These are phyloP conservation scores for Dromiciops gliroides DNA, from an alignment of 2,113 vertebrate species.

Conservation along the genomic window DNA sequence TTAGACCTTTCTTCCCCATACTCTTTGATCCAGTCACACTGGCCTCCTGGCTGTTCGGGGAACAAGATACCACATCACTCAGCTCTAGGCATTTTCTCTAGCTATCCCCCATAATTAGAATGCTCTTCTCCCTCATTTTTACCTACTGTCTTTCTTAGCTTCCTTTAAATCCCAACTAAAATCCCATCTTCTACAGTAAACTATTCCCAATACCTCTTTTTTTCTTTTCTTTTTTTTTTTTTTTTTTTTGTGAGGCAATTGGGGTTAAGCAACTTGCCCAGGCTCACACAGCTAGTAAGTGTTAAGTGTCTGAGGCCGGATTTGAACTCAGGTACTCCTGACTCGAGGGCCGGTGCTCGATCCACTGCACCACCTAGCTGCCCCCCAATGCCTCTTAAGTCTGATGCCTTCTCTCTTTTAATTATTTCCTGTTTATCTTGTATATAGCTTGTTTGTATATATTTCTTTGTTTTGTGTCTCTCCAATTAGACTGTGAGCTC, in stretches of 20 bases:
- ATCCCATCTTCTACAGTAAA: background rate
- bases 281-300: too few species aligned
- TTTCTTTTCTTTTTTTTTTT: too few species aligned
- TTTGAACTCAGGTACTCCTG: too few species aligned
- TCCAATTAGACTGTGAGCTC: background rate
- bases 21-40: background rate
- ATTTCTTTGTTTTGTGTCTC: background rate
- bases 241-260: too few species aligned
- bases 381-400: background rate
- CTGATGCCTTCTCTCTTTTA: background rate
- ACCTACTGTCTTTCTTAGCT: background rate
- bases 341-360: too few species aligned
- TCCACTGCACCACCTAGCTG: too few species aligned
- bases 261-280: too few species aligned
- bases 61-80: too few species aligned
- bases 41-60: background rate
- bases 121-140: background rate
- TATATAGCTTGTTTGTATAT: background rate
- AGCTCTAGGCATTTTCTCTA: background rate
- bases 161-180: background rate
- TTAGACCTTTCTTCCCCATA: background rate
- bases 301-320: too few species aligned
- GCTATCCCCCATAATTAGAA: background rate
- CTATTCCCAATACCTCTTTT: background rate
- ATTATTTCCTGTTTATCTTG: background rate